Percentiles rank a stretch among this genome's conserved stretches.
Conservation (phyloP, 2,113 vertebrate species). For the Actenoides lindsayi region DNA sequence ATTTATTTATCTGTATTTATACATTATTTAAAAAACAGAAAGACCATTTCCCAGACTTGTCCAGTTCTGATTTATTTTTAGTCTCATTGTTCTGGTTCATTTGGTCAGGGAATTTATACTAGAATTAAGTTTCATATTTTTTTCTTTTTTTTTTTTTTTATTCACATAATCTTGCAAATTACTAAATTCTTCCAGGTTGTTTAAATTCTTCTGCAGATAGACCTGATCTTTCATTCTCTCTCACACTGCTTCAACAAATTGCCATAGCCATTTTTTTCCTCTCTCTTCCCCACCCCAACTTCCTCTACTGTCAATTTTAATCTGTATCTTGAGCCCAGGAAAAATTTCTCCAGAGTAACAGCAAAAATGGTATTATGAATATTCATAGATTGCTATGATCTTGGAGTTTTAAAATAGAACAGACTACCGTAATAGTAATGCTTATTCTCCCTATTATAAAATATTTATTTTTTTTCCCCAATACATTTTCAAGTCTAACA, state of each 20-base stretch:
- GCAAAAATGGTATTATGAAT: constrained; percentile 45
- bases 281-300: accelerated
- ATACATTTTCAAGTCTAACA: background rate
- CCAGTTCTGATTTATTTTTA: background rate
- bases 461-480: background rate
- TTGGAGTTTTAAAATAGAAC: constrained; percentile 52
- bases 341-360: constrained; percentile 36
- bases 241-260: background rate
- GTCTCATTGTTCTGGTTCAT: background rate
- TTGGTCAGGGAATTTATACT: background rate
- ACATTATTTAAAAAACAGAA: background rate
- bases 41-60: background rate
- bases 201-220: background rate
- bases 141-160: background rate
- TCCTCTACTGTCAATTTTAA: constrained; percentile 17
- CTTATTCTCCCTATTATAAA: constrained; percentile 3
- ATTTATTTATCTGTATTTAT: background rate
- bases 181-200: background rate
- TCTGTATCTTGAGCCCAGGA: constrained; percentile 35
- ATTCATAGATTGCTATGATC: constrained; percentile 35
- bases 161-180: background rate
- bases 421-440: background rate
- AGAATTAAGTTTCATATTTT: background rate
- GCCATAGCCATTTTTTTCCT: background rate
- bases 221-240: background rate